Base-by-base conservation (phyloP, 2,888 invertebrate species). In the Lamellibrachia satsuma region DNA sequence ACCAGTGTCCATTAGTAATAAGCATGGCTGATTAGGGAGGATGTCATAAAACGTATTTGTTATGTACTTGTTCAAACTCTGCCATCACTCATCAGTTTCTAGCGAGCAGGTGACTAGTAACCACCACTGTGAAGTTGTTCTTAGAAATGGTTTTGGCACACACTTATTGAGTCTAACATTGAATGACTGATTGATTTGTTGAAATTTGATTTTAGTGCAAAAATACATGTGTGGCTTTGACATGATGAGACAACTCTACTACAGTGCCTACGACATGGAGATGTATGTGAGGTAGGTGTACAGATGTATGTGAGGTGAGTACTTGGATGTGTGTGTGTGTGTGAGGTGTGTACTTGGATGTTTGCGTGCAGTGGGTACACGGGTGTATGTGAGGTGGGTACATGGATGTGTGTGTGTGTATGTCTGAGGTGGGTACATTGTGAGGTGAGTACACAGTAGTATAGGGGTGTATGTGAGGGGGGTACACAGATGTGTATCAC, bases 221-320 rank as follows among this genome's bases (percentile, higher is more conserved):
- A 97, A 97, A 1, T 98, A 98, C 95, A 97, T 99, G 97, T 97
- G 98, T 0, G 98, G 98, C 0, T 98, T 97, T 95, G 97, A 98
- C 95, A 97, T 99, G 52, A 98, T 98, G 95, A 97, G 97, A 92
- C 98, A 99, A 96, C 96, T 99, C 22, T 99, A 99, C 96, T 96
- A 98, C 9, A 97, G 98, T 1, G 97, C 97, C 93, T 97, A 98
- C 91, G 99, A 99, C 96, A 97, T 99, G 92, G 98, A 98, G 96
- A 95, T 99, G 92, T 97, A 99, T 96, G 97, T 98, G 4, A 97
- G 97, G 97, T 97, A 55, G 8, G 60, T 60, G 22, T 22, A 9
- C 60, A 60, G 60, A 22, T 60, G 60, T 52, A 27, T 52, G 90
- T 2, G 11, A 52, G 90, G 51, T n/a, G n/a, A n/a, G n/a, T n/a